Evolutionary conservation across 2,113 vertebrate genomes (phyloP), one percentile per base, ranked within the genome.

Genomic region (Cryptomyrus ogoouensis): DNA sequence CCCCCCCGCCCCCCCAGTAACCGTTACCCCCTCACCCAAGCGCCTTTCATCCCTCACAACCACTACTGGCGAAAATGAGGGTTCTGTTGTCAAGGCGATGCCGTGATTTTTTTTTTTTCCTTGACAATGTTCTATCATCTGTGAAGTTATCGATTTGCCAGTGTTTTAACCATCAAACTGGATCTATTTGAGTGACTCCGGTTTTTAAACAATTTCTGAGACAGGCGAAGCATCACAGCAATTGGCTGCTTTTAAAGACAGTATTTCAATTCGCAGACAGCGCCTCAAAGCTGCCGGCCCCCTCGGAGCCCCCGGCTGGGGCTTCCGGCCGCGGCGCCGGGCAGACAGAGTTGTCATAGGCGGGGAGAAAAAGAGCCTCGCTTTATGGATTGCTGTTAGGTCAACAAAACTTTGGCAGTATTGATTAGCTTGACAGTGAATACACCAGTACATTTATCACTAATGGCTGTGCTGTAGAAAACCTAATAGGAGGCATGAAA

Each of bases 351-450:
- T 96, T 97, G 96, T 97, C 97, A 97, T 94, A 94, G 93, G 92
- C 94, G 94, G 95, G 96, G 96, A 96, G 96, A 96, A 96, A 94
- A 96, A 95, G 74, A 93, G 91, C 87, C 94, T 96, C 91, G 92
- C 95, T 97, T 97, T 97, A 97, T 98, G 96, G 97, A 98, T 98
- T 96, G 96, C 96, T 97, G 97, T 97, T 97, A 97, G 96, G 96
- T 97, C 97, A 97, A 98, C 96, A 97, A 97, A 98, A 98, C 96
- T 98, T 98, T 97, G 97, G 96, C 96, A 96, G 95, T 96, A 98
- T 98, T 97, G 97, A 98, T 98, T 98, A 96, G 96, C 97, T 97
- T 97, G 97, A 97, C 97, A 97, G 96, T 97, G 97, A 97, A 96
- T 97, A 95, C 96, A 96, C 96, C 96, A 94, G 95, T 96, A 96